Conservation (phyloP, 2,888 invertebrate genomes). For the Adelognathus sp. region DNA sequence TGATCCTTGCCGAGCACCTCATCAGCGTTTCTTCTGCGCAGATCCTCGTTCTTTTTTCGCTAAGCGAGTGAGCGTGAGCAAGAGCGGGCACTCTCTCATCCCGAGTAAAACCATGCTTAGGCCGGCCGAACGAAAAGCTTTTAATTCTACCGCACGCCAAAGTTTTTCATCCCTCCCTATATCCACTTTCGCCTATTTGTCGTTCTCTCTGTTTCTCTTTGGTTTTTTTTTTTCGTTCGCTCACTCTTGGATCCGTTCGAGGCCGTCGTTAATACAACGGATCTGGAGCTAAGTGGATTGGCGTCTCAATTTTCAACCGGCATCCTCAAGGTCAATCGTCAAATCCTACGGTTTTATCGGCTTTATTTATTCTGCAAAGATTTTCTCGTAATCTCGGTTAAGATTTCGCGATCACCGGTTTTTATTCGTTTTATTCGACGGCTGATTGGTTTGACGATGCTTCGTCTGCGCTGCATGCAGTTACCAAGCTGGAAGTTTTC, state of each 20-base stretch:
- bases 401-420: too few species aligned
- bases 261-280: conserved; percentile 24
- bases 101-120: conserved; percentile 12
- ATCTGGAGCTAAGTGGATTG: background rate
- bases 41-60: conserved; percentile 4
- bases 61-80: too few species aligned
- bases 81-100: background rate
- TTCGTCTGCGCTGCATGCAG: too few species aligned
- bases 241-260: background rate
- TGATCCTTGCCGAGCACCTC: conserved; percentile 16
- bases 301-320: background rate
- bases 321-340: background rate
- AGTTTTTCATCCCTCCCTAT: conserved; percentile 9
- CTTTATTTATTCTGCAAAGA: background rate
- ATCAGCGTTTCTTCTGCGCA: conserved; percentile 50
- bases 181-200: background rate
- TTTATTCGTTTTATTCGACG: too few species aligned
- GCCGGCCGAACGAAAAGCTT: conserved; percentile 33
- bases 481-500: too few species aligned
- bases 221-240: background rate
- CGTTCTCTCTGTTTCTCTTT: background rate
- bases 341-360: background rate
- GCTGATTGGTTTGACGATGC: too few species aligned
- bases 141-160: conserved; percentile 38
- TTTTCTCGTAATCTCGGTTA: too few species aligned